These are phyloP conservation scores for Glyphotaelius pellucidus DNA, from an alignment of 2,888 invertebrate genomes.

Conservation along the genomic window DNA sequence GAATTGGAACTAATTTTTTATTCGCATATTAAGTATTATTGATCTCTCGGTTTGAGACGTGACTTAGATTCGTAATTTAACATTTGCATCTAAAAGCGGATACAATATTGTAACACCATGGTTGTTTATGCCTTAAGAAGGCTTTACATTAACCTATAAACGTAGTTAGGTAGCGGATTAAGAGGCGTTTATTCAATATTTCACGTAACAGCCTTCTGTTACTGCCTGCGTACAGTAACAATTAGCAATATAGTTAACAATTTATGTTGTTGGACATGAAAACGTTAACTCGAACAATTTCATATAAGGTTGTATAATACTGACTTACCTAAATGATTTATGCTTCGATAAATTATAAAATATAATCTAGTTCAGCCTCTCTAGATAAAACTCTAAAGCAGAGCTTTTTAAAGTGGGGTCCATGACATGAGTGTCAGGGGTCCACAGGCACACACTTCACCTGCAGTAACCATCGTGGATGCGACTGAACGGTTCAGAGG, in stretches of 20 bases:
- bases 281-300: background rate
- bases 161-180: background rate
- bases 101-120: background rate
- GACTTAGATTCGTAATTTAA: constrained; percentile 4
- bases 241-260: background rate
- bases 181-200: background rate
- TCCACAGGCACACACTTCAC: too few species aligned
- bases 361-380: background rate
- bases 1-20: background rate
- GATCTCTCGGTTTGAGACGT: background rate
- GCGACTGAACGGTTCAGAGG: too few species aligned
- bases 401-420: too few species aligned
- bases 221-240: background rate
- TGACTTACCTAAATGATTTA: background rate
- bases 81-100: constrained; percentile 8
- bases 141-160: constrained; percentile 15
- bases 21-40: background rate
- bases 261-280: background rate
- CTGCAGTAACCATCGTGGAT: too few species aligned
- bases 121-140: background rate
- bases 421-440: too few species aligned
- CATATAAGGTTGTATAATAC: background rate
- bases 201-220: background rate
- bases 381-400: background rate
- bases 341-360: background rate